Evolutionary conservation across 2,888 invertebrate genomes (phyloP).

Genomic region (Dugesia japonica): DNA sequence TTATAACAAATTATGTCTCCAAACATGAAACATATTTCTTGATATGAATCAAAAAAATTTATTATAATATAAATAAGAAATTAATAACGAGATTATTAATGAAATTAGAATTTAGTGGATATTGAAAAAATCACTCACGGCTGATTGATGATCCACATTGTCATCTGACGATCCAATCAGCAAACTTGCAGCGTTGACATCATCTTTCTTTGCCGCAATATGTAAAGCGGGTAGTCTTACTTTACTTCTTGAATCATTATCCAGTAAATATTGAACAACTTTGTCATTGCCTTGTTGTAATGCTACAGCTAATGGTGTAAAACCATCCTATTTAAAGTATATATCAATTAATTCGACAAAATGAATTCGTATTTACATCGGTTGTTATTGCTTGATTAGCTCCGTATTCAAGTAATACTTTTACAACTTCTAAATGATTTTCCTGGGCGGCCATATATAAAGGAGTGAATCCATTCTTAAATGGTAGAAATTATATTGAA

Average conservation of each 20-base stretch:
- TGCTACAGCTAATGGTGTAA: constrained; percentile 93
- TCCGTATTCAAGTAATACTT: background rate
- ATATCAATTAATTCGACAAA: too few species aligned
- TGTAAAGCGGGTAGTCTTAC: constrained; percentile 63
- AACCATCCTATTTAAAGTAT: constrained; percentile 67
- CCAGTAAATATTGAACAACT: constrained; percentile 85
- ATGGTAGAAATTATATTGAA: constrained; percentile 60
- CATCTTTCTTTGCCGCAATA: constrained; percentile 78
- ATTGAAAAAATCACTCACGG: background rate
- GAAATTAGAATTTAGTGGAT: too few species aligned
- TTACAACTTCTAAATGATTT: background rate
- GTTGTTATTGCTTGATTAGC: constrained; percentile 44
- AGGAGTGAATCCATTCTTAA: constrained; percentile 90
- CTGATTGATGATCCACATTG: constrained; percentile 38
- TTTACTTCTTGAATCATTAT: constrained; percentile 58
- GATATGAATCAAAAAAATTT: too few species aligned
- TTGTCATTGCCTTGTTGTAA: constrained; percentile 95
- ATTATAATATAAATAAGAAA: too few species aligned
- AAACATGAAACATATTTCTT: too few species aligned
- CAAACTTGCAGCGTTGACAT: constrained; percentile 66
- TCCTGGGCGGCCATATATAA: background rate
- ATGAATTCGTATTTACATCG: background rate
- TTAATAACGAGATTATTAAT: background rate
- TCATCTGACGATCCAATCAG: constrained; percentile 83
- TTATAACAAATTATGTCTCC: too few species aligned